Base-by-base conservation (phyloP, 2,888 invertebrate genomes). In the Agonopterix subpropinquella region DNA sequence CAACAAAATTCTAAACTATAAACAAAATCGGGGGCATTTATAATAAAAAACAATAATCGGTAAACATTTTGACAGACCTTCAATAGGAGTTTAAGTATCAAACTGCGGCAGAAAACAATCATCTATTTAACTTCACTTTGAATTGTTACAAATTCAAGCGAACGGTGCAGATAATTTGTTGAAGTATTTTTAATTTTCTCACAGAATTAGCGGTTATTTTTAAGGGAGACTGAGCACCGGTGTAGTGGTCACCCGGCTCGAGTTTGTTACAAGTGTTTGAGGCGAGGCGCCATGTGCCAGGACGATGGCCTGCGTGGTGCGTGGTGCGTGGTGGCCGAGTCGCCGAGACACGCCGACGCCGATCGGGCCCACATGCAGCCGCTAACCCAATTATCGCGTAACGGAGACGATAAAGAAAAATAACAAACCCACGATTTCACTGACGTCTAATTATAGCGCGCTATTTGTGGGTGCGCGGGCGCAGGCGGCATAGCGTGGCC, bases 391-490 rank as follows among this genome's bases (percentile, higher is more conserved):
- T 88, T 88, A 87, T 85, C 87, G 81, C 84, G 84, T 83, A 85
- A 85, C 86, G 79, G 83, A 84, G 79, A 83, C 86, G 86, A 84
- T 86, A 85, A 87, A 87, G 87, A 88, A 88, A 88, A 88, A 88
- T 87, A 88, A 87, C 87, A 87, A 88, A 87, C 88, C 88, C 88
- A 88, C 88, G 88, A 87, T 88, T 88, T 86, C 83, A 84, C 84
- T 77, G 86, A 60, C 73, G 73, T 84, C 87, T 88, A 88, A 87
- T 85, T 85, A 85, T 88, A 88, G 86, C 72, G 64, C 62, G 80
- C 85, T 87, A 87, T 88, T 87, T 86, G 86, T 74, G 85, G 74
- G 78, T 81, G 86, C 85, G 87, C 85, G 82, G 83, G 86, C 85
- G 86, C 83, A 78, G 67, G 80, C 81, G 77, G 84, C 86, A 84